phyloP scores from a whole-genome alignment of 2,888 invertebrate genomes.

The Myathropa florea region DNA sequence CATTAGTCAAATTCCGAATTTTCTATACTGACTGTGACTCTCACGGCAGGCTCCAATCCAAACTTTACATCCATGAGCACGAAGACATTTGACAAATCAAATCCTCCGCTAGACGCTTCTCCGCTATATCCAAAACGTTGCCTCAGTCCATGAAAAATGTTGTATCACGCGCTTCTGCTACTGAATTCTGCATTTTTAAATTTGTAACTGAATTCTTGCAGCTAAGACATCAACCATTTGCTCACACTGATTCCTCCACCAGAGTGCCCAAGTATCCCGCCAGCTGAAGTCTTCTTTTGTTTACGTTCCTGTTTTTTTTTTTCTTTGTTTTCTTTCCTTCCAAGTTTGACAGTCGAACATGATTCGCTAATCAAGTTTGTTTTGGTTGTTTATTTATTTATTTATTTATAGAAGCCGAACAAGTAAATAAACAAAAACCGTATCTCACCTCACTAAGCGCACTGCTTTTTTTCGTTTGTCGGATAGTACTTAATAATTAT shows the following conservation, averaged over 20 bases:
- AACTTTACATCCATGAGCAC: too few species aligned
- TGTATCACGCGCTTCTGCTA: too few species aligned
- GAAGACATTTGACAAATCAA: too few species aligned
- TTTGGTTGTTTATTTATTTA: neutral
- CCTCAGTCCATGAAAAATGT: too few species aligned
- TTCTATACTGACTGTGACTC: too few species aligned
- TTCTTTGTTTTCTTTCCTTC: neutral
- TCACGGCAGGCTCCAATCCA: too few species aligned
- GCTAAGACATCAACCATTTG: neutral
- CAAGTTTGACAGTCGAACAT: slow-evolving; percentile 12
- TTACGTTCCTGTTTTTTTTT: neutral
- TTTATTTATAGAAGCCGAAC: neutral
- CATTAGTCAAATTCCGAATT: too few species aligned
- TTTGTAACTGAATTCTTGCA: neutral
- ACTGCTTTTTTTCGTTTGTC: neutral
- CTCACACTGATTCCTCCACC: neutral
- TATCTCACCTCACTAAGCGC: neutral
- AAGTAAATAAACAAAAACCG: neutral
- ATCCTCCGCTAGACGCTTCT: too few species aligned
- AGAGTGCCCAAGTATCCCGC: neutral
- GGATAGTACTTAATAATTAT: neutral
- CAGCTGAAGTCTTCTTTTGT: neutral
- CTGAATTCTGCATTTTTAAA: neutral
- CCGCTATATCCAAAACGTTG: too few species aligned
- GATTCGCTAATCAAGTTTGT: neutral